Conservation (phyloP, 2,797 vertebrate species). For the Sarcoramphus papa region DNA sequence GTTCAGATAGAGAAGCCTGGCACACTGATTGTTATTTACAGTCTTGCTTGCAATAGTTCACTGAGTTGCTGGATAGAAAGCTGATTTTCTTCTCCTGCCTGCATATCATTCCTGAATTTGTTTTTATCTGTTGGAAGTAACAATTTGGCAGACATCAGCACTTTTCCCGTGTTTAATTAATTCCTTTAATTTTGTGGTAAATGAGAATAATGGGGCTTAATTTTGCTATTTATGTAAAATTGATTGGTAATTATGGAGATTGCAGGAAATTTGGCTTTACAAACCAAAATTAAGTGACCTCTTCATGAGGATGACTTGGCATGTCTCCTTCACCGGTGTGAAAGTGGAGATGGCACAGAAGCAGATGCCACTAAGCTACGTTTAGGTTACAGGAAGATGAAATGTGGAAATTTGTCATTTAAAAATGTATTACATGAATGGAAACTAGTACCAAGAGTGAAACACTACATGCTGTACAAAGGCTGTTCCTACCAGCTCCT, state of each 20-base stretch:
- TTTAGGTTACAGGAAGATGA: not conserved
- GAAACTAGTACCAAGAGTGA: not conserved
- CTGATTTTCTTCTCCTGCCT: slow-evolving; percentile 19
- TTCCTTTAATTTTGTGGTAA: slow-evolving; percentile 76
- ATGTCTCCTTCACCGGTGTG: not conserved
- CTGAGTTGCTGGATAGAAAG: not conserved
- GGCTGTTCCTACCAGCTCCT: not conserved
- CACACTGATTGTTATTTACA: not conserved
- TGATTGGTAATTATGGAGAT: slow-evolving; percentile 73
- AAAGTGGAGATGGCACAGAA: not conserved
- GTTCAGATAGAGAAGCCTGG: not conserved
- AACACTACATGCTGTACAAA: not conserved
- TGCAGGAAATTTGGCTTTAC: slow-evolving; percentile 62
- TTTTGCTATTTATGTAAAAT: slow-evolving; percentile 76
- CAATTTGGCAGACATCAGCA: slow-evolving; percentile 66
- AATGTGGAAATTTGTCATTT: not conserved
- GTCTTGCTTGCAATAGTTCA: not conserved
- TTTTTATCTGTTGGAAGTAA: slow-evolving; percentile 61
- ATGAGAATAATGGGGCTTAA: slow-evolving; percentile 77
- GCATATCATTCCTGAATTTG: slow-evolving; percentile 38
- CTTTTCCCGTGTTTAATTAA: slow-evolving; percentile 75
- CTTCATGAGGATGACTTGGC: slow-evolving; percentile 54
- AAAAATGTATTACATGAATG: not conserved
- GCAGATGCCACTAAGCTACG: not conserved
- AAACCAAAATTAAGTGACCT: slow-evolving; percentile 71